Evolutionary conservation across 1,140 invertebrate genomes (phyloP).

Genomic region (Eumeta japonica): DNA sequence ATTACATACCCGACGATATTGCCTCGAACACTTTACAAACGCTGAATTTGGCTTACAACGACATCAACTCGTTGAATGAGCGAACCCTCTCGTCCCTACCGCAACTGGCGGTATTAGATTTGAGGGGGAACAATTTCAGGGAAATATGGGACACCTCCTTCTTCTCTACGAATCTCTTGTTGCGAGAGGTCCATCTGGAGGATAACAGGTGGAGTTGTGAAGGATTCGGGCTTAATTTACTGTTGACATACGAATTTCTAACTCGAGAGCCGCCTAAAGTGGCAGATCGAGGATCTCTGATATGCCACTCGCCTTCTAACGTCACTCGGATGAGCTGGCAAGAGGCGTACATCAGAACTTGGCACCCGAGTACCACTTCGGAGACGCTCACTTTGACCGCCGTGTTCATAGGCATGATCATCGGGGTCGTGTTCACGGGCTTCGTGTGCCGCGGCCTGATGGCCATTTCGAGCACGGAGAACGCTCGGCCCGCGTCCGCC

Average conservation of each 20-base stretch:
- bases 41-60: conserved; percentile 59
- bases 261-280: conserved; percentile 57
- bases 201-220: conserved; percentile 75
- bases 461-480: conserved; percentile 49
- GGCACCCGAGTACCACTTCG: conserved; percentile 45
- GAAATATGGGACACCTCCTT: conserved; percentile 58
- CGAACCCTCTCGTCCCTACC: conserved; percentile 58
- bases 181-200: conserved; percentile 59
- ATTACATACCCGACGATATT: conserved; percentile 54
- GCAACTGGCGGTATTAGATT: conserved; percentile 59
- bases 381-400: conserved; percentile 61
- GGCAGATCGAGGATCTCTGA: conserved; percentile 28
- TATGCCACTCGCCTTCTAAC: conserved; percentile 62
- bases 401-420: conserved; percentile 56
- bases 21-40: conserved; percentile 54
- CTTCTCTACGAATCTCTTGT: conserved; percentile 60
- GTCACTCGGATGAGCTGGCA: conserved; percentile 66
- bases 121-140: conserved; percentile 67
- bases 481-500: conserved; percentile 49
- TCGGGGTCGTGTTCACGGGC: conserved; percentile 51
- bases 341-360: conserved; percentile 61
- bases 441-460: conserved; percentile 58
- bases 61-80: conserved; percentile 49
- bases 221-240: conserved; percentile 58
- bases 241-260: conserved; percentile 61